A percentile compares a stretch with the other conserved stretches of the same genome.
These are phyloP conservation scores for Xanthorhoe spadicearia DNA, from an alignment of 2,888 invertebrate genomes.

Conservation along the genomic window DNA sequence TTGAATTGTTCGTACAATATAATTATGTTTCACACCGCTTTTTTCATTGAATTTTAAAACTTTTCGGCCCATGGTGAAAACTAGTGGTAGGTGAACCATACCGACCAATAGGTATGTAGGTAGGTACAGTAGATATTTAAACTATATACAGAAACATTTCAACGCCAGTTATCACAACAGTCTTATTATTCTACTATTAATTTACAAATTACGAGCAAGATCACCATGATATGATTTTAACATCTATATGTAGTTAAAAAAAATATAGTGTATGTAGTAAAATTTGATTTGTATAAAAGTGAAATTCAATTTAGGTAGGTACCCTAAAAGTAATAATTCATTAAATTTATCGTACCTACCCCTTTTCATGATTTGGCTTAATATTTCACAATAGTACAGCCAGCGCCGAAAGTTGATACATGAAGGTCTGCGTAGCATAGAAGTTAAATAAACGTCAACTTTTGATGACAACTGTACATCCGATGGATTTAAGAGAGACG, in stretches of 20 bases:
- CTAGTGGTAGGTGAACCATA: too few relatives aligned
- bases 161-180: slow-evolving; percentile 50
- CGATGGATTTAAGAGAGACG: slow-evolving; percentile 75
- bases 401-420: neutral
- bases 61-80: too few relatives aligned
- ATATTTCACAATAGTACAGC: slow-evolving; percentile 55
- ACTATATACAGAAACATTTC: slow-evolving; percentile 45
- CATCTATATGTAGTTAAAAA: slow-evolving; percentile 77
- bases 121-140: neutral
- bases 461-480: slow-evolving; percentile 48
- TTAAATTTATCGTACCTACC: slow-evolving; percentile 66
- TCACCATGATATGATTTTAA: slow-evolving; percentile 76
- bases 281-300: slow-evolving; percentile 79
- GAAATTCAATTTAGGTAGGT: slow-evolving; percentile 63
- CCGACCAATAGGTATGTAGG: too few relatives aligned
- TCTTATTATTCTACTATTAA: slow-evolving; percentile 63
- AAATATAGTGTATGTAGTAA: slow-evolving; percentile 76
- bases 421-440: neutral
- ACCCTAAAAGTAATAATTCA: slow-evolving; percentile 74
- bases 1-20: too few relatives aligned
- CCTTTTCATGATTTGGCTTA: slow-evolving; percentile 83
- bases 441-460: neutral
- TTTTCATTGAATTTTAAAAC: too few relatives aligned
- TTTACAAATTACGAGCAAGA: slow-evolving; percentile 64
- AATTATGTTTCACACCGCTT: too few relatives aligned